phyloP scores from a whole-genome alignment of 2,888 invertebrate genomes.

The Cheilosia grossa region DNA sequence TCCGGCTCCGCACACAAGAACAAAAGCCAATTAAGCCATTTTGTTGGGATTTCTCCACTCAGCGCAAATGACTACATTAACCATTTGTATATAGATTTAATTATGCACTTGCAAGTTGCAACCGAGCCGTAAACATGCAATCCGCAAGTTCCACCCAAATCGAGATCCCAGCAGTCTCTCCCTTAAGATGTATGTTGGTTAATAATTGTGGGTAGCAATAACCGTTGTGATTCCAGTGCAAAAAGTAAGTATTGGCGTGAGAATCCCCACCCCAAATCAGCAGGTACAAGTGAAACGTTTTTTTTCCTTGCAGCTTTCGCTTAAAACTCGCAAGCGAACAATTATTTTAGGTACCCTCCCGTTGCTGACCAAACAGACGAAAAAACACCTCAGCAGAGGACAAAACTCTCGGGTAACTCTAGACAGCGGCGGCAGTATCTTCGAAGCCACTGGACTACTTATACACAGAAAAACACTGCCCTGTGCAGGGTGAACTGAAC shows the following conservation, averaged over 20 bases:
- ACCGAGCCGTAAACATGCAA: background rate
- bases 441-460: conserved; percentile 53
- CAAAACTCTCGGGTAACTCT: conserved; percentile 41
- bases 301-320: conserved; percentile 1
- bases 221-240: background rate
- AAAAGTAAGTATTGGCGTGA: conserved; percentile 10
- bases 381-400: conserved; percentile 14
- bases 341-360: conserved; percentile 17
- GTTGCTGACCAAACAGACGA: background rate
- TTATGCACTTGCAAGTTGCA: conserved; percentile 52
- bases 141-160: conserved; percentile 1
- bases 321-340: conserved; percentile 5
- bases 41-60: conserved; percentile 61
- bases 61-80: conserved; percentile 31
- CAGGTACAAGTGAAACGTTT: background rate
- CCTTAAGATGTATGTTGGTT: background rate
- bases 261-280: background rate
- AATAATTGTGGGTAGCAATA: background rate
- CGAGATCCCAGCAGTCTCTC: conserved; percentile 30
- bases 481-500: conserved; percentile 67
- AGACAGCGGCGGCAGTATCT: conserved; percentile 15
- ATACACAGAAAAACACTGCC: background rate
- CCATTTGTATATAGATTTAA: conserved; percentile 39
- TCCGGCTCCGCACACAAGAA: conserved; percentile 18
- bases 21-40: conserved; percentile 66